A percentile compares a stretch with the other conserved stretches of the same genome.
Evolutionary conservation across 2,888 invertebrate genomes (phyloP).

Genomic region (Yponomeuta evonymella): DNA sequence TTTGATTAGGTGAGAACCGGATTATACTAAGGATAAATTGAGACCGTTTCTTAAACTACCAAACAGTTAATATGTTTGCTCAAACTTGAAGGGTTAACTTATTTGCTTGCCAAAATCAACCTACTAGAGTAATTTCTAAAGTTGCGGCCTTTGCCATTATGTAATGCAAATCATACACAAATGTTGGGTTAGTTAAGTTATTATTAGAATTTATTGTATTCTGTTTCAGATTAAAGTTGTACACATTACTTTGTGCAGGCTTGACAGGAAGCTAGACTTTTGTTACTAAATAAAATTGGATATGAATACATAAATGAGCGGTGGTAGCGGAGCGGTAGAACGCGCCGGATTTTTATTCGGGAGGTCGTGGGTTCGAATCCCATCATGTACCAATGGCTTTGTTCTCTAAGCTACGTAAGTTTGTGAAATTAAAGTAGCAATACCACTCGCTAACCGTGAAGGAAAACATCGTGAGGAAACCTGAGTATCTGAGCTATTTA

Average conservation of each 20-base stretch:
- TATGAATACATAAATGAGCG: no score
- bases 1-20: slow-evolving; percentile 68
- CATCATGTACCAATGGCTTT: no score
- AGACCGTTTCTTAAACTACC: slow-evolving; percentile 66
- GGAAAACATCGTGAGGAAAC: no score
- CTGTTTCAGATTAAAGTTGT: neutral
- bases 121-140: slow-evolving; percentile 55
- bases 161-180: slow-evolving; percentile 13
- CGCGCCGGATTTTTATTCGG: no score
- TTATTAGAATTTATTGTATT: neutral
- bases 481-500: no score
- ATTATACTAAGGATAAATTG: slow-evolving; percentile 59
- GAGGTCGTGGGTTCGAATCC: no score
- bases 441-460: no score
- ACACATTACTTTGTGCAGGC: neutral
- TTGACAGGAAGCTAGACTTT: no score
- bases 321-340: no score
- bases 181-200: slow-evolving; percentile 10
- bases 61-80: slow-evolving; percentile 65
- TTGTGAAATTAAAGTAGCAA: no score
- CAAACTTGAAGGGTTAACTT: slow-evolving; percentile 57
- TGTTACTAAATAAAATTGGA: no score
- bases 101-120: slow-evolving; percentile 53
- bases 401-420: no score
- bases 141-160: slow-evolving; percentile 29